These are phyloP conservation scores for Gnatocerus cornutus DNA, from an alignment of 2,888 invertebrate genomes.

Conservation along the genomic window DNA sequence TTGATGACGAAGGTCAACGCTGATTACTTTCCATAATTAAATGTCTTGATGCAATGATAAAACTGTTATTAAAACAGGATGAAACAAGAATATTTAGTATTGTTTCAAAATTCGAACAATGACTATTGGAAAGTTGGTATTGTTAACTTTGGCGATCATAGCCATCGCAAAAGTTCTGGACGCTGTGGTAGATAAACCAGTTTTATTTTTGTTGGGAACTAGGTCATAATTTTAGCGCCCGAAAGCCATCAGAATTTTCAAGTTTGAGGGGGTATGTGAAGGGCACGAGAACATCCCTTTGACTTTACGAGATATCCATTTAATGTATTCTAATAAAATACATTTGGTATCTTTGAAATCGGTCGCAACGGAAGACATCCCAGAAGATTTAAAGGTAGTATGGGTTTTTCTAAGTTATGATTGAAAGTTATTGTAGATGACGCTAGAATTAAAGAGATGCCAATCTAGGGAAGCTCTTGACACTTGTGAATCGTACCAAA, in stretches of 20 bases:
- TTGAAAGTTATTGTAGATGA: conserved; percentile 53
- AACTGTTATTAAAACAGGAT: conserved; percentile 5
- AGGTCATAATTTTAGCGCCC: conserved; percentile 50
- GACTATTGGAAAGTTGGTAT: neutral
- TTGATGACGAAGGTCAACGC: conserved; percentile 45
- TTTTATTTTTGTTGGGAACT: neutral
- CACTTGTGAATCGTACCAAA: conserved; percentile 62
- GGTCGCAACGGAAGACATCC: conserved; percentile 47
- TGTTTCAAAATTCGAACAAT: neutral
- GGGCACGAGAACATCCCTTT: conserved; percentile 52
- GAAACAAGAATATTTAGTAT: neutral
- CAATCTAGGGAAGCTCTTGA: conserved; percentile 59
- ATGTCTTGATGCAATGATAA: conserved; percentile 17
- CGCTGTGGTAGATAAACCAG: conserved; percentile 17
- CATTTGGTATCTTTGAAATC: conserved; percentile 54
- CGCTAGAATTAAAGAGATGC: conserved; percentile 58
- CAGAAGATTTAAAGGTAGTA: conserved; percentile 51
- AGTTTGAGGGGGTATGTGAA: conserved; percentile 55
- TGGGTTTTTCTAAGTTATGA: conserved; percentile 9
- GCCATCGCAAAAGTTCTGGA: conserved; percentile 5
- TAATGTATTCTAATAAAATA: conserved; percentile 51
- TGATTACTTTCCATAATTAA: conserved; percentile 5
- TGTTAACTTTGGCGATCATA: neutral
- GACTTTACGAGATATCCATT: conserved; percentile 51
- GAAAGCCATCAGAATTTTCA: conserved; percentile 56